Evolutionary conservation across 35 echinoderm and acorn worm genomes (phyloP), one percentile per base, ranked within the genome.

Genomic region (Stichopus chloronotus): DNA sequence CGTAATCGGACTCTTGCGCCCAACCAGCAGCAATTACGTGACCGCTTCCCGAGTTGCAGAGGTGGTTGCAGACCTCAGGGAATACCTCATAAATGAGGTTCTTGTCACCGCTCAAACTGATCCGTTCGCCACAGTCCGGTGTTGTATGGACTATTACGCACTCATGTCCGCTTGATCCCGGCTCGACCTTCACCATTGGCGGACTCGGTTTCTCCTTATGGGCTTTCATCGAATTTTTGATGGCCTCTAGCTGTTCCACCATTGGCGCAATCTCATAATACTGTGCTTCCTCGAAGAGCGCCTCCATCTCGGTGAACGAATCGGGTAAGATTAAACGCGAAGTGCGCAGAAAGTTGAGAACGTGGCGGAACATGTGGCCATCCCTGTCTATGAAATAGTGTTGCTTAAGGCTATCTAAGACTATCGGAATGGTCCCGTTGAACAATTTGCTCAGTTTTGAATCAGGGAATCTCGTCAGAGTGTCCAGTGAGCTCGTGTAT

Each of bases 301-400:
- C 95, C 60, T 99, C 97, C 59, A 96, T 90, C 76, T 99, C 97
- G 59, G 60, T 85, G 52, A 99, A 99, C 68, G 92, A 79, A 25
- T 87, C 93, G 17, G 97, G 97, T 10, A 99, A 74, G 9, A 95
- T 85, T 57, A 99, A 78, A 17, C 94, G 88, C 12, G 95, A 95
- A 4, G 95, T 95, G 20, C 97, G 95, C 95, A 99, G 86, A 79
- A 95, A 99, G 93, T 96, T 99, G 68, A 99, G 90, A 86, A 99
- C 92, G 88, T 99, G 82, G 10, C 97, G 93, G 77, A 99, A 99
- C 83, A 99, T 89, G 78, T 95, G 95, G 12, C 97, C 97, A 90
- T 99, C 97, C 25, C 97, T 77, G 92, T 99, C 97, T 59, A 99
- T 99, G 77, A 99, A 99, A 91, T 99, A 99, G 59, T 99, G 97